A percentile compares a stretch with the other conserved stretches of the same genome.
phyloP scores from a whole-genome alignment of 2,888 invertebrate genomes.

The Leptura quadrifasciata region DNA sequence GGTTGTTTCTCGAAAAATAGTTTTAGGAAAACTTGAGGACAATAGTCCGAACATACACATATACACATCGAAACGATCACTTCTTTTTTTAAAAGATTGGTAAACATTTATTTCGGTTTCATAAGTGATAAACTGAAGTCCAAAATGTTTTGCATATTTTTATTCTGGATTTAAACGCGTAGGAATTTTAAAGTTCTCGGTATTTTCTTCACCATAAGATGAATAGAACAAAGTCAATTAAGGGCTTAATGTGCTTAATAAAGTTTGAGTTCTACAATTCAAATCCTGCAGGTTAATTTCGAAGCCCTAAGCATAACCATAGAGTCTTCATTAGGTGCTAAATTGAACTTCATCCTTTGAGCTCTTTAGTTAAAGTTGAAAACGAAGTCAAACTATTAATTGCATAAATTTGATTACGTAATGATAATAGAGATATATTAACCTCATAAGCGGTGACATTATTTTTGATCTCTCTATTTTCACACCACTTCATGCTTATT shows the following conservation, averaged over 20 bases:
- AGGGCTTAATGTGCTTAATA: constrained; percentile 32
- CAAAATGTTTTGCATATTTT: not conserved
- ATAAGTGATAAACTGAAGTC: not conserved
- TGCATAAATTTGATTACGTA: constrained; percentile 34
- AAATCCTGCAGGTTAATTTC: constrained; percentile 50
- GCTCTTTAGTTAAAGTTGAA: constrained; percentile 16
- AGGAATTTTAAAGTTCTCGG: not conserved
- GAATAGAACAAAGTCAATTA: not conserved
- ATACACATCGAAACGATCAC: no score
- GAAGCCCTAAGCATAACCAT: constrained; percentile 50
- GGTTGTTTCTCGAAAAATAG: no score
- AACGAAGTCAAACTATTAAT: constrained; percentile 26
- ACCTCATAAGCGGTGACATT: not conserved
- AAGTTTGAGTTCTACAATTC: constrained; percentile 51
- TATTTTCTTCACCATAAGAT: not conserved
- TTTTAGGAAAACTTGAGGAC: no score
- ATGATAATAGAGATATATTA: constrained; percentile 23
- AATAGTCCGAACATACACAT: no score
- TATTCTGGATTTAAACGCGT: not conserved
- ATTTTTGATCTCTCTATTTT: not conserved
- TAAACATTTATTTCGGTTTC: not conserved
- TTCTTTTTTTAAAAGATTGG: no score
- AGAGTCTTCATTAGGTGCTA: constrained; percentile 53
- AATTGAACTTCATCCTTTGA: constrained; percentile 48
- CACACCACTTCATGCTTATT: not conserved